phyloP scores from a whole-genome alignment of 2,113 vertebrate genomes.

The Ceyx melanurus region DNA sequence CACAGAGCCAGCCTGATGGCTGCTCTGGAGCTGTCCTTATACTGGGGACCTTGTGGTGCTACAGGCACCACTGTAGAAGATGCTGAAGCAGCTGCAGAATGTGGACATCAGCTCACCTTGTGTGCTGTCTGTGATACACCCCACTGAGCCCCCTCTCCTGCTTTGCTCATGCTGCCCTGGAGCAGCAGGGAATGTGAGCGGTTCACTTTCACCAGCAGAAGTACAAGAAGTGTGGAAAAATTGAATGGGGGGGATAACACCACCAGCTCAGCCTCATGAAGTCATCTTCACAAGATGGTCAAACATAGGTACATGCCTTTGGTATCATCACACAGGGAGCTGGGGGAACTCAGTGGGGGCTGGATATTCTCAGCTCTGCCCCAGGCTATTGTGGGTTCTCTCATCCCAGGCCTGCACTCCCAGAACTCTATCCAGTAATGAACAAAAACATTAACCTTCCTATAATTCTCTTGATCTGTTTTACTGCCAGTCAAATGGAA shows the following conservation, averaged over 20 bases:
- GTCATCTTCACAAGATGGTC: not conserved
- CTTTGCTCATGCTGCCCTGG: not conserved
- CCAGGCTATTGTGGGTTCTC: not conserved
- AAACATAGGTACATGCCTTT: not conserved
- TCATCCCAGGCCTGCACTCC: not conserved
- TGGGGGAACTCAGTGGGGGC: not conserved
- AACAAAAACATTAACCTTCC: not conserved
- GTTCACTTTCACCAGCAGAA: not conserved
- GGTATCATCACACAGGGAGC: rapidly evolving
- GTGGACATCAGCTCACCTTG: not conserved
- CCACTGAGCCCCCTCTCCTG: not conserved
- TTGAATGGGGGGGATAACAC: rapidly evolving
- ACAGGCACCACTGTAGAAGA: not conserved
- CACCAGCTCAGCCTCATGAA: not conserved
- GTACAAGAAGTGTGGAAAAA: not conserved
- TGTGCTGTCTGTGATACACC: rapidly evolving
- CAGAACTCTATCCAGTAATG: rapidly evolving
- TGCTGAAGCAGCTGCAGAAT: not conserved
- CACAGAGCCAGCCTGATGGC: no score
- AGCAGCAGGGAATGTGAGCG: rapidly evolving
- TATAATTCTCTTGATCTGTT: not conserved
- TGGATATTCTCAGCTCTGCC: not conserved
- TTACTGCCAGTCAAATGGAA: not conserved
- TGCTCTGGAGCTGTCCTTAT: not conserved
- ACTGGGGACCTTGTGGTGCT: rapidly evolving